A percentile compares a stretch with the other conserved stretches of the same genome.
These are phyloP conservation scores for Camelus dromedarius DNA, from an alignment of 2,113 vertebrate species.

Conservation along the genomic window DNA sequence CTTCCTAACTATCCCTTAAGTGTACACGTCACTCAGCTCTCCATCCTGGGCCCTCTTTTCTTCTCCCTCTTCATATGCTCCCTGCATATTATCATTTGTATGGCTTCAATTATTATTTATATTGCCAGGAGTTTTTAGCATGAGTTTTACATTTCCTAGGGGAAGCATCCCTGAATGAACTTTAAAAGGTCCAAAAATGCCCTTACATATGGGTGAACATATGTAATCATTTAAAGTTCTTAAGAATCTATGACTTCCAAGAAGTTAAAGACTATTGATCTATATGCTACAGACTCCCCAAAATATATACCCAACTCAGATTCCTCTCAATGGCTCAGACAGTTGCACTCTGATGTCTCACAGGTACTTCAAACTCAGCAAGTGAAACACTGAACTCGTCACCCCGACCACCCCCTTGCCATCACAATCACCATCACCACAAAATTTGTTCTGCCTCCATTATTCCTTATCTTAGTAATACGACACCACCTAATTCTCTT, in stretches of 20 bases:
- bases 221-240: neutral
- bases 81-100: neutral
- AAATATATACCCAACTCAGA: neutral
- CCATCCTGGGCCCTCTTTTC: neutral
- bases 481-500: neutral
- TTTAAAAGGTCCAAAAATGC: neutral
- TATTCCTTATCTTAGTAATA: neutral
- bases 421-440: neutral
- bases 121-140: neutral
- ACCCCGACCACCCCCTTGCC: neutral
- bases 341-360: neutral
- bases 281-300: neutral
- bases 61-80: neutral
- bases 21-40: neutral
- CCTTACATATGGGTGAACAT: neutral
- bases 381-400: neutral
- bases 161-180: neutral
- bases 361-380: neutral
- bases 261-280: neutral
- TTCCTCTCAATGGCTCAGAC: neutral
- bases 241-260: neutral
- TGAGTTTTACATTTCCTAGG: neutral
- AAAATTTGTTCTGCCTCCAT: neutral
- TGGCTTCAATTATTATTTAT: neutral
- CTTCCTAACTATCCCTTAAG: neutral